Evolutionary conservation across 2,113 vertebrate genomes (phyloP), one percentile per base, ranked within the genome.

Genomic region (Zosterops pallidus): DNA sequence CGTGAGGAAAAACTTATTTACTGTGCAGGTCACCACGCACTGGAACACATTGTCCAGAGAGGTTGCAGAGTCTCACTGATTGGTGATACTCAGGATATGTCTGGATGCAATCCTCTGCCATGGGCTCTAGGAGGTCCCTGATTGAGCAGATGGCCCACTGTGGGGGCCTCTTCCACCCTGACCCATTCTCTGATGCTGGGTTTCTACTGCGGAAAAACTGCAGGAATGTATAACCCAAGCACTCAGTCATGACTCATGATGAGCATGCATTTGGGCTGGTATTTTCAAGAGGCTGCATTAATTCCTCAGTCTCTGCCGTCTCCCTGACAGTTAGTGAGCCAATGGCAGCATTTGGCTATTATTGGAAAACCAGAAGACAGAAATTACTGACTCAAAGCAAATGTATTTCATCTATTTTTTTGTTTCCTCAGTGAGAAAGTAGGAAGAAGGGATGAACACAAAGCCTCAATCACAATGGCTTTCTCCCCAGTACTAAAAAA

Each of bases 341-440:
- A 97, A 92, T 92, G 79, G 91, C 78, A 95, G 75, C 63, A 74
- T 93, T 69, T 80, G 84, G 74, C 93, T 95, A 89, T 94, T 96
- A 90, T 96, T 94, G 88, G 95, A 96, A 95, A 95, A 94, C 33
- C 91, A 90, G 55, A 92, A 94, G 89, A 78, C 65, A 92, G 72
- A 95, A 95, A 55, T 69, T 75, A 83, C 87, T 95, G 90, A 94
- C 59, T 95, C 87, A 92, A 92, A 94, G 85, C 93, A 89, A 80
- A 92, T 95, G 63, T 55, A 85, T 67, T 77, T 62, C 23, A 62
- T 95, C 78, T 92, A 60, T 41, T 89, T 95, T 39, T 90, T 92
- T 88, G 57, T 91, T 90, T 83, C 25, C 46, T 20, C 37, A 76
- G 25, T 83, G 76, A 70, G 25, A 90, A 88, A 62, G 20, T 1